Evolutionary conservation across 2,888 invertebrate genomes (phyloP).

Genomic region (Eulithis testata): DNA sequence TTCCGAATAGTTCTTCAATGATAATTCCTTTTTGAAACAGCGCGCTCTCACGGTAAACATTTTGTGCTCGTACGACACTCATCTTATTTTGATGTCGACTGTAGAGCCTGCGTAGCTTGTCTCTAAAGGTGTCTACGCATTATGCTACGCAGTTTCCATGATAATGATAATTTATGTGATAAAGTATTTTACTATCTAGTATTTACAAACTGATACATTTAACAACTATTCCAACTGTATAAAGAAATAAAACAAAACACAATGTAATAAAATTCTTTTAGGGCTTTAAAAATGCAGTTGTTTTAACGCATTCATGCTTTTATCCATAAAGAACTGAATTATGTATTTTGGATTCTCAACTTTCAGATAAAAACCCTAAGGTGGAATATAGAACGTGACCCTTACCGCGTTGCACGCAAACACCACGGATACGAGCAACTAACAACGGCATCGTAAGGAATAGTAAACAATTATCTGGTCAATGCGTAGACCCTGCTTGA

Average conservation of each 20-base stretch:
- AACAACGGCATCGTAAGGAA: slow-evolving; percentile 72
- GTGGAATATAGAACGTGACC: slow-evolving; percentile 48
- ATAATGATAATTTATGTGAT: slow-evolving; percentile 12
- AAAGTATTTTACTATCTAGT: not conserved
- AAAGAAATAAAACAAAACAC: slow-evolving; percentile 8
- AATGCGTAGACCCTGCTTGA: slow-evolving; percentile 69
- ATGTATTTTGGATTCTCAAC: slow-evolving; percentile 49
- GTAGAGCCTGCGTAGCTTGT: slow-evolving; percentile 39
- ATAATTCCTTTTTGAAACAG: slow-evolving; percentile 66
- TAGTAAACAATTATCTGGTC: slow-evolving; percentile 77
- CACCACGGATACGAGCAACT: slow-evolving; percentile 66
- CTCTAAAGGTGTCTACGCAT: slow-evolving; percentile 30
- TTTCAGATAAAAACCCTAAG: slow-evolving; percentile 54
- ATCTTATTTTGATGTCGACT: slow-evolving; percentile 39
- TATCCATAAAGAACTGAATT: slow-evolving; percentile 50
- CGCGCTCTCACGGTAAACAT: slow-evolving; percentile 46
- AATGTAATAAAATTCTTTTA: slow-evolving; percentile 43
- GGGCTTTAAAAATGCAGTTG: slow-evolving; percentile 77
- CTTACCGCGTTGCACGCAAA: slow-evolving; percentile 56
- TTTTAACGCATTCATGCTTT: slow-evolving; percentile 69
- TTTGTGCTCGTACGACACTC: slow-evolving; percentile 39
- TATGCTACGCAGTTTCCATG: slow-evolving; percentile 23
- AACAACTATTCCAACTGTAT: not conserved
- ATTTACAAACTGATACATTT: not conserved
- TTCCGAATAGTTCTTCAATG: slow-evolving; percentile 73